Conservation (phyloP, 2,888 invertebrate species). For the Philereme vetulata region DNA sequence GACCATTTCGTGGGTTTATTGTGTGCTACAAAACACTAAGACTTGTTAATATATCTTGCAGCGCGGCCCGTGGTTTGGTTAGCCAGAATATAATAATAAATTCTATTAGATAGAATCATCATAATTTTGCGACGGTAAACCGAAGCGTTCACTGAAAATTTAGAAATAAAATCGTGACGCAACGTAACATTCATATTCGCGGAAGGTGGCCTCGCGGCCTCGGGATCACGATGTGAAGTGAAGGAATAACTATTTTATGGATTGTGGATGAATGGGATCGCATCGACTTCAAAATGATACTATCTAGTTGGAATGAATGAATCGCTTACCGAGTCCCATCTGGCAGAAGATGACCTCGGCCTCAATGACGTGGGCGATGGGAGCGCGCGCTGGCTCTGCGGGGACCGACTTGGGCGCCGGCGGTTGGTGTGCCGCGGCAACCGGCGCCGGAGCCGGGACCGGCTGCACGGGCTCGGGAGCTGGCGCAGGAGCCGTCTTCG, state of each 20-base stretch:
- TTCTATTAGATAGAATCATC: too few relatives aligned
- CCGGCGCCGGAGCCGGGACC: slow-evolving; percentile 34
- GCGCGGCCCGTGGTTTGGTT: too few relatives aligned
- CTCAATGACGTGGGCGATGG: slow-evolving; percentile 81
- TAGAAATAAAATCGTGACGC: slow-evolving; percentile 22
- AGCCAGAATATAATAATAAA: too few relatives aligned
- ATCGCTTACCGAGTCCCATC: slow-evolving; percentile 87
- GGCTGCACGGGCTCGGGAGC: slow-evolving; percentile 39
- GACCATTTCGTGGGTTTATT: slow-evolving; percentile 9
- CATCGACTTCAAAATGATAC: background rate
- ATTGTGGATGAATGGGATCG: background rate
- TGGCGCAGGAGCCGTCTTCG: slow-evolving; percentile 40
- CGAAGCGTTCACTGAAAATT: slow-evolving; percentile 13
- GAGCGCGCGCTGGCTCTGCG: slow-evolving; percentile 56
- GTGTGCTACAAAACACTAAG: background rate
- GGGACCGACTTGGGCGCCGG: slow-evolving; percentile 41
- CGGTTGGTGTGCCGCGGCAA: slow-evolving; percentile 43
- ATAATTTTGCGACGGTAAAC: too few relatives aligned
- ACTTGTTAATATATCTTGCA: too few relatives aligned
- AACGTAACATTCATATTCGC: slow-evolving; percentile 7
- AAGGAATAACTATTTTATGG: slow-evolving; percentile 3
- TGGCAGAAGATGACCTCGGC: slow-evolving; percentile 89
- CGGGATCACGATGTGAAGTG: slow-evolving; percentile 9
- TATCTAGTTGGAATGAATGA: background rate
- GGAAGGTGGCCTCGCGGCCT: slow-evolving; percentile 9